Conservation (phyloP, 2,888 invertebrate species). For the Diadegma fenestrale region DNA sequence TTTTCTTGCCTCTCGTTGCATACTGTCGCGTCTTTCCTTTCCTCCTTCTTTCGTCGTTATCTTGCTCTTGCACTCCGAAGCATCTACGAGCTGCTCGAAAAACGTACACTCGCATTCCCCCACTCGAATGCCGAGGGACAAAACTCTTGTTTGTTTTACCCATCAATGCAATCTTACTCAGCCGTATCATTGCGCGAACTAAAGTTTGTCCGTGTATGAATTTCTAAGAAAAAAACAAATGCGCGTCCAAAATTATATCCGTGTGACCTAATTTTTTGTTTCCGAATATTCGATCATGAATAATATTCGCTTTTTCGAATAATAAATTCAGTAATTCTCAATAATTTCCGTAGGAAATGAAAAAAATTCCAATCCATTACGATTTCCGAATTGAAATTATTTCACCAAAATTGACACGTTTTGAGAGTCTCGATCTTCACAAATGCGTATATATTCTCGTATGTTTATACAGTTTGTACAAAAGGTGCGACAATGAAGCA, state of each 20-base stretch:
- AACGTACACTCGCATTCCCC: not conserved
- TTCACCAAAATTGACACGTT: not conserved
- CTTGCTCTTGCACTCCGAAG: not conserved
- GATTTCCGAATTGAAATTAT: not conserved
- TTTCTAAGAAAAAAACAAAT: not conserved
- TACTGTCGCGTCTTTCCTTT: constrained; percentile 15
- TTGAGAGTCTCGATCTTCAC: not conserved
- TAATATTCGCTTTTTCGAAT: too few species aligned
- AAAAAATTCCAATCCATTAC: not conserved
- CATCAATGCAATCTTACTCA: not conserved
- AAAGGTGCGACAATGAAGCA: not conserved
- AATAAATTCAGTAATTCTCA: not conserved
- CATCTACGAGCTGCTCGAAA: not conserved
- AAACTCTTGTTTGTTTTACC: not conserved
- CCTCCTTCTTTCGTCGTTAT: not conserved
- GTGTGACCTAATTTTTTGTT: not conserved
- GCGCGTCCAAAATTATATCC: too few species aligned
- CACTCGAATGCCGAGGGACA: not conserved
- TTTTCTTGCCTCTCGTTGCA: constrained; percentile 36
- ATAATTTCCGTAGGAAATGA: not conserved
- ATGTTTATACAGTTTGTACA: constrained; percentile 1
- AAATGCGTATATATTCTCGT: not conserved
- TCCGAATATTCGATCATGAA: too few species aligned
- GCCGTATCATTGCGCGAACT: not conserved
- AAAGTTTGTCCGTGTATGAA: not conserved